Evolutionary conservation across 2,113 vertebrate genomes (phyloP), one percentile per base, ranked within the genome.

Genomic region (Osmerus mordax): DNA sequence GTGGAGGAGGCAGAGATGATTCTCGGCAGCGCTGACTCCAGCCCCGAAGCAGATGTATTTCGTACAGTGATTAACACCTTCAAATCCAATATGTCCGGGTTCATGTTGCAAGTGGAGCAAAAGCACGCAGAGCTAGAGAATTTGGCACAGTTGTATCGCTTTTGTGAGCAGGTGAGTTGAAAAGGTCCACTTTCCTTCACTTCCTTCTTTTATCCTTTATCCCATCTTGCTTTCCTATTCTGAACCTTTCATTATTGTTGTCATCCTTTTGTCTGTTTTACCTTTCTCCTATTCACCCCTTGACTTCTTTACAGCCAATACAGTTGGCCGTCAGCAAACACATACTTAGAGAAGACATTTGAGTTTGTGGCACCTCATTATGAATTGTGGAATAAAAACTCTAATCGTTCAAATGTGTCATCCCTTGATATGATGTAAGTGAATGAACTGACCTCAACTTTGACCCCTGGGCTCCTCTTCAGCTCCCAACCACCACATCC

Each of bases 81-180:
- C 76, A 94, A 87, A 85, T 89, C 92, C 0, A 93, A 91, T 71
- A 83, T 96, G 80, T 87, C 87, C 13, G 91, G 89, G 71, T 96
- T 98, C 81, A 91, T 91, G 83, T 82, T 92, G 86, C 89, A 91
- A 0, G 90, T 89, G 2, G 92, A 96, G 76, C 90, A 88, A 71
- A 90, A 84, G 12, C 90, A 84, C 79, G 92, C 89, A 0, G 94
- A 96, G 75, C 83, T 83, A 82, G 91, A 94, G 8, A 88, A 90
- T 0, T 86, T 92, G 65, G 78, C 81, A 7, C 85, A 91, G 15
- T 87, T 97, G 0, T 29, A 88, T 67, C 32, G 0, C 36, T 97
- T 96, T 87, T 94, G 92, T 90, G 84, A 90, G 72, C 89, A 96
- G 96, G 96, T 98, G 81, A 68, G 92, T 72, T 65, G 18, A 51